A percentile compares a stretch with the other conserved stretches of the same genome.
Conservation (phyloP, 2,113 vertebrate species). For the Syngnathus scovelli region DNA sequence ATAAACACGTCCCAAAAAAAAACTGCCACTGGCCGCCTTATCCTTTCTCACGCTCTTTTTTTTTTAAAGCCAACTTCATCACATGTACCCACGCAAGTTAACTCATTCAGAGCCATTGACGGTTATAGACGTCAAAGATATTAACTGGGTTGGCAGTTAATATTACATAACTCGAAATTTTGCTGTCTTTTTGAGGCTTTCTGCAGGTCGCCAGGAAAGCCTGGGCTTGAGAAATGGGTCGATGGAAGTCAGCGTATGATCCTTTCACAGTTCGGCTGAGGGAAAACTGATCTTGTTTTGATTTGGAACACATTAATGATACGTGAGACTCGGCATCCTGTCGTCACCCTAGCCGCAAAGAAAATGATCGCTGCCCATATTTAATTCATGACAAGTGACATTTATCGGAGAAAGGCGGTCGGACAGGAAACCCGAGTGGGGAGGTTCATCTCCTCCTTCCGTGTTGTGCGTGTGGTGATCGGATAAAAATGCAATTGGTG, state of each 20-base stretch:
- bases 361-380: slow-evolving; percentile 64
- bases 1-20: slow-evolving; percentile 13
- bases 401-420: slow-evolving; percentile 52
- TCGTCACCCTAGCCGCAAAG: slow-evolving; percentile 40
- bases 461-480: slow-evolving; percentile 46
- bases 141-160: too few species aligned
- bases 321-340: slow-evolving; percentile 68
- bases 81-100: not conserved
- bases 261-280: slow-evolving; percentile 36
- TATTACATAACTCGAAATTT: too few species aligned
- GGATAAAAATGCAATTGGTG: slow-evolving; percentile 11
- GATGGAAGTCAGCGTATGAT: not conserved
- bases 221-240: too few species aligned
- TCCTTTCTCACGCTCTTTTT: slow-evolving; percentile 20
- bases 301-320: slow-evolving; percentile 64
- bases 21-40: not conserved
- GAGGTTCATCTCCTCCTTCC: slow-evolving; percentile 60
- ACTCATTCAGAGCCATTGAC: not conserved
- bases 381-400: slow-evolving; percentile 74
- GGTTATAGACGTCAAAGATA: too few species aligned
- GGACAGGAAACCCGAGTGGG: slow-evolving; percentile 39
- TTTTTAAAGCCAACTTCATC: not conserved
- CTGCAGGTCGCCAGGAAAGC: too few species aligned
- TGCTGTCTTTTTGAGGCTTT: too few species aligned
- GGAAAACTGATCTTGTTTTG: slow-evolving; percentile 45